These are phyloP conservation scores for Lipotes vexillifer DNA, from an alignment of 2,113 vertebrate species.

Conservation along the genomic window DNA sequence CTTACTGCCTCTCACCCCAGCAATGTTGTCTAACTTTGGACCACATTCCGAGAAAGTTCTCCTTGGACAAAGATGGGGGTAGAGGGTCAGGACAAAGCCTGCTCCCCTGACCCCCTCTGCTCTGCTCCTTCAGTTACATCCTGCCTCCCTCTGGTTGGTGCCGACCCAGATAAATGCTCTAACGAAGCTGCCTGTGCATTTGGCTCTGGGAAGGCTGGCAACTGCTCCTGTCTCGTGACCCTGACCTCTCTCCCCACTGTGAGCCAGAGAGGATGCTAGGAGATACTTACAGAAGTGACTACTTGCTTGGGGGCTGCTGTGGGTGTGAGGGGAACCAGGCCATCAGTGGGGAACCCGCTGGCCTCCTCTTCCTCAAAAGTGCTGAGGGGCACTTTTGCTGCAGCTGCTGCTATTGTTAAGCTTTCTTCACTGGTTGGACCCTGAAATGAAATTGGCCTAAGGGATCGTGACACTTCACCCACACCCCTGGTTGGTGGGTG, in stretches of 20 bases:
- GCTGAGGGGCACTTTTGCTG: neutral
- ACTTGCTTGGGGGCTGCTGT: neutral
- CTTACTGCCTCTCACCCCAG: neutral
- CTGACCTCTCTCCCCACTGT: neutral
- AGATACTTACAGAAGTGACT: slow-evolving; percentile 44
- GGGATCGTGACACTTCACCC: fast-evolving
- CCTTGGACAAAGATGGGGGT: neutral
- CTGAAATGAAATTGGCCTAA: slow-evolving; percentile 23
- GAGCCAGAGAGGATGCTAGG: neutral
- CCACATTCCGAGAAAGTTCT: neutral
- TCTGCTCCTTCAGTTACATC: neutral
- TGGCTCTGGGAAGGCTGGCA: neutral
- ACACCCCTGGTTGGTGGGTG: neutral
- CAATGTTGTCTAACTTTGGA: neutral
- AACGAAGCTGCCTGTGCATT: fast-evolving
- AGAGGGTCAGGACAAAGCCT: neutral
- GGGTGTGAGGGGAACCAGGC: neutral
- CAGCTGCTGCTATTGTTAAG: neutral
- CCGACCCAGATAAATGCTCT: fast-evolving
- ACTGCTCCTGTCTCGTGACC: too few species aligned
- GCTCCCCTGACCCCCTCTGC: too few species aligned
- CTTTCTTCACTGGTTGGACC: neutral
- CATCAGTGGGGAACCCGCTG: neutral
- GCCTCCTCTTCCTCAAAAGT: slow-evolving; percentile 40
- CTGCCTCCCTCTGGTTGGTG: fast-evolving